Evolutionary conservation across 2,888 invertebrate genomes (phyloP).

Genomic region (Tenthredo notha): DNA sequence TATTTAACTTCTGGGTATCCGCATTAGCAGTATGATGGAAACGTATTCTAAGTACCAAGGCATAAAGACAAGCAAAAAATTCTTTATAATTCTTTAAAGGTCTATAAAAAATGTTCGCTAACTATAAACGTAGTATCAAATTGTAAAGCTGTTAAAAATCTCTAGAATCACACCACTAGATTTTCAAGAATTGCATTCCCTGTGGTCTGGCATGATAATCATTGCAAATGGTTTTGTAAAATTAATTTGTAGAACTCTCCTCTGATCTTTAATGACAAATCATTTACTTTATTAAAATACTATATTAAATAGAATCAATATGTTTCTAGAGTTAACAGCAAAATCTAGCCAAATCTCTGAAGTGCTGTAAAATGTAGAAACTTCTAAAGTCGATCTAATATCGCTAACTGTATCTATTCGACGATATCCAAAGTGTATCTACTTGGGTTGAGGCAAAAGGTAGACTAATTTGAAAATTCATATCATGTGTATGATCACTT

Average conservation of each 20-base stretch:
- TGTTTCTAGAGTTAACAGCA: conserved; percentile 51
- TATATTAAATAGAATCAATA: conserved; percentile 22
- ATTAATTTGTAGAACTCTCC: background rate
- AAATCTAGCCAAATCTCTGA: conserved; percentile 47
- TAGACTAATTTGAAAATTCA: conserved; percentile 65
- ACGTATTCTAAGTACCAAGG: conserved; percentile 46
- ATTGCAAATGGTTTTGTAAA: conserved; percentile 5
- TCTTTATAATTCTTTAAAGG: conserved; percentile 2
- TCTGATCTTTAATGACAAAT: background rate
- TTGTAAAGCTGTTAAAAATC: conserved; percentile 46
- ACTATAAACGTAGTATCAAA: conserved; percentile 41
- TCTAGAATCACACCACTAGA: conserved; percentile 51
- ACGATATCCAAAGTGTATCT: conserved; percentile 50
- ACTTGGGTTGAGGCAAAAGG: conserved; percentile 72
- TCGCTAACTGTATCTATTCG: conserved; percentile 50
- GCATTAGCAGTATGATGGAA: conserved; percentile 38
- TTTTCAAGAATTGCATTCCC: conserved; percentile 49
- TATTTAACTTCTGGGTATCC: conserved; percentile 29
- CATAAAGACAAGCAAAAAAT: conserved; percentile 45
- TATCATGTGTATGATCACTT: conserved; percentile 16
- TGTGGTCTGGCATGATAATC: conserved; percentile 39
- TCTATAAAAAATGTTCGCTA: conserved; percentile 37
- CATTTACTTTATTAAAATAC: background rate
- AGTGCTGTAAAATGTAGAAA: conserved; percentile 40
- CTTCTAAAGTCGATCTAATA: conserved; percentile 50